Base-by-base conservation (phyloP, 2,888 invertebrate species). In the Globia sparganii region DNA sequence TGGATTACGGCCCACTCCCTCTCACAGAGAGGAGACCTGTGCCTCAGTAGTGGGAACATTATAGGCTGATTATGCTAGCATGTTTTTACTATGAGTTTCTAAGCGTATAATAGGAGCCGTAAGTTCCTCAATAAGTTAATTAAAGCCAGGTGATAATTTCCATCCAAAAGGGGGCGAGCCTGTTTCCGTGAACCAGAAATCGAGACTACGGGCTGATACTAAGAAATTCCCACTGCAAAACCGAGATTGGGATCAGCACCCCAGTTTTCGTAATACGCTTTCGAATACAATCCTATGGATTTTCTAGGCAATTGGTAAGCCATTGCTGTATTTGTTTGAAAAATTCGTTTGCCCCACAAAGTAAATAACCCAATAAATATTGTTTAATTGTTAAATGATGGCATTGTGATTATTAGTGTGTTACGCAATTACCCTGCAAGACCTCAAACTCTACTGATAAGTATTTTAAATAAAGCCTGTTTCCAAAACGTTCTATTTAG, bases 41-140 rank as follows among this genome's bases (percentile, higher is more conserved):
- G n/a, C n/a, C n/a, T n/a, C n/a, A n/a, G n/a, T n/a, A n/a, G n/a
- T n/a, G n/a, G n/a, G n/a, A n/a, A n/a, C n/a, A n/a, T n/a, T n/a
- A n/a, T n/a, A n/a, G n/a, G n/a, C n/a, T n/a, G n/a, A n/a, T n/a
- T n/a, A n/a, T n/a, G n/a, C n/a, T 34, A 40, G 9, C 34, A 34
- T 74, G 61, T 49, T 83, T 64, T 64, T 56, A 46, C n/a, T 43
- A n/a, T 37, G 53, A 56, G 28, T 31, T 77, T 40, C 31, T 67
- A 59, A 66, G 37, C 34, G 21, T 5, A 37, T n/a, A 28, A 37
- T n/a, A 28, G 8, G 0, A 40, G 34, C 8, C 2, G 15, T 25
- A 43, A 59, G 37, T 25, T 46, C 21, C 25, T 34, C n/a, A n/a
- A 4, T 18, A 9, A 64, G 68, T 31, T 18, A 77, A 77, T 61